These are phyloP conservation scores for Heteromyza rotundicornis DNA, from an alignment of 2,888 invertebrate genomes.

Conservation along the genomic window DNA sequence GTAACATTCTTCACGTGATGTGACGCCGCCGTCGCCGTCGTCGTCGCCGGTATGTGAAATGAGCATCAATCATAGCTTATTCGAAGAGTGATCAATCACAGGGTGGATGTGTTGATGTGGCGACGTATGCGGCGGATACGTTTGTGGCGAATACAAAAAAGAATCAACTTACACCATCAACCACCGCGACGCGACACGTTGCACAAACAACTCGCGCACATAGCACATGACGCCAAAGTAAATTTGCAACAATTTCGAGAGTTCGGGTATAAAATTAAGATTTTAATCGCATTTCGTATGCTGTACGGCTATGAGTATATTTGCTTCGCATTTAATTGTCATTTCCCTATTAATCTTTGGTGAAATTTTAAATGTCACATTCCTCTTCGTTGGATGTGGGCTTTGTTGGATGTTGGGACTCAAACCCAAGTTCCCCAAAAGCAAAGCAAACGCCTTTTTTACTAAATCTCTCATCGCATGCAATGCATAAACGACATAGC, in stretches of 20 bases:
- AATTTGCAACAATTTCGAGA: no score
- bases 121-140: constrained; percentile 2
- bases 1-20: not conserved
- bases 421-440: no score
- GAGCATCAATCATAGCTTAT: constrained; percentile 61
- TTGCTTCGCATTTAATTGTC: not conserved
- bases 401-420: no score
- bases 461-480: not conserved
- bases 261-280: not conserved
- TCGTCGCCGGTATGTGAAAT: constrained; percentile 46
- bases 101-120: constrained; percentile 10
- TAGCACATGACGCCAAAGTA: not conserved
- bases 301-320: no score
- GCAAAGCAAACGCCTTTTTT: not conserved
- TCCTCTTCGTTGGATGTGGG: no score
- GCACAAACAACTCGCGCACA: not conserved
- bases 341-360: not conserved
- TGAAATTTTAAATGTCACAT: not conserved
- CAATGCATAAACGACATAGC: not conserved
- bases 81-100: constrained; percentile 59
- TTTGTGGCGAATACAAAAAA: not conserved
- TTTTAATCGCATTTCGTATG: constrained; percentile 4
- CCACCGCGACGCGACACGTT: not conserved
- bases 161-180: not conserved
- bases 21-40: not conserved